Evolutionary conservation across 1,140 invertebrate genomes (phyloP), one percentile per base, ranked within the genome.

Genomic region (Pogonognathellus flavescens): DNA sequence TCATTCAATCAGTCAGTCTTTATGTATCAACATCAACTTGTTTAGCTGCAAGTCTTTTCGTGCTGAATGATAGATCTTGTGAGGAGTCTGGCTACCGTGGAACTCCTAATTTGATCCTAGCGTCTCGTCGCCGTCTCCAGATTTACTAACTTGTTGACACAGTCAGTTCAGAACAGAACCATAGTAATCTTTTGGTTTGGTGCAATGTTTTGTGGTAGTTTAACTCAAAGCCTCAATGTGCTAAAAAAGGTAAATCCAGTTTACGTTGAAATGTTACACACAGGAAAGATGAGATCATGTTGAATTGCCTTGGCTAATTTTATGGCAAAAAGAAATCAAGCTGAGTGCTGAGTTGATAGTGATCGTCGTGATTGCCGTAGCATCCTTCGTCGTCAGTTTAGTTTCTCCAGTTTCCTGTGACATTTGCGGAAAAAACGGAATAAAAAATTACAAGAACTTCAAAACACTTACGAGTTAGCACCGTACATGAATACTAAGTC

Each of bases 1-100:
- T 76, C 70, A 76, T 76, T 76, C 70, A 76, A 76, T 76, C 70
- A 76, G 70, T 76, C 70, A 76, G 41, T 31, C 41, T 76, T 76
- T 76, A 41, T 76, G 70, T 76, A 76, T 76, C 70, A 76, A 76
- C 70, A 76, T 76, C 70, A 76, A 76, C 14, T 76, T 76, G 41
- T 76, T 76, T 76, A 50, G 70, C 70, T 76, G 14, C 70, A 57
- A 14, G 41, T 50, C 70, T 76, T 72, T 72, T 18, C 31, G 5
- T 76, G 41, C 70, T 76, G 41, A 76, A 76, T 76, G 70, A 76
- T 50, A 31, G 70, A 76, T 76, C 31, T 76, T 76, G 31, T 49
- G 70, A 76, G 31, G 41, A 49, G 31, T 41, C 59, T 50, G 49
- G 70, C 70, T 76, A 76, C 70, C 31, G 70, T 76, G 16, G 16